A percentile compares a stretch with the other conserved stretches of the same genome.
Conservation (phyloP, 64 coral and sea anemone genomes). For the Trachythela sp. region DNA sequence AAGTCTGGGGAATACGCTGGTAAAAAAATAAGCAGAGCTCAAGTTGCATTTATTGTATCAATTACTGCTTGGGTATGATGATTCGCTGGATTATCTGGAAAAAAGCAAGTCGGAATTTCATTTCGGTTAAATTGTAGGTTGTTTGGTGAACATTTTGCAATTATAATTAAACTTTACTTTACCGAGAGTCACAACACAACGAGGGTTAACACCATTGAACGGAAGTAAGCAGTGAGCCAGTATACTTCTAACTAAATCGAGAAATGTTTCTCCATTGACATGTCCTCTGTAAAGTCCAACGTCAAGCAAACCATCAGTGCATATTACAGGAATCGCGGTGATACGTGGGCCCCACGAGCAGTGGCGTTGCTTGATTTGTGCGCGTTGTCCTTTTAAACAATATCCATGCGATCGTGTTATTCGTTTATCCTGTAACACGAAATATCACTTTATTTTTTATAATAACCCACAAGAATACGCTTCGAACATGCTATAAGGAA, state of each 20-base stretch:
- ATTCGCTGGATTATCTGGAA: slow-evolving; percentile 23
- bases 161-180: not conserved
- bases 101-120: too few species aligned
- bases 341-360: not conserved
- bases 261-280: slow-evolving; percentile 38
- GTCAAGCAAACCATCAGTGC: slow-evolving; percentile 43
- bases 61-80: slow-evolving; percentile 40
- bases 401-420: not conserved
- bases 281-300: slow-evolving; percentile 42
- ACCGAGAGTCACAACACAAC: slow-evolving; percentile 56
- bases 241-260: slow-evolving; percentile 39
- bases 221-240: slow-evolving; percentile 33
- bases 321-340: not conserved
- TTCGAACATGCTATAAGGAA: too few species aligned
- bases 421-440: not conserved
- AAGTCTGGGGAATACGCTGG: slow-evolving; percentile 42
- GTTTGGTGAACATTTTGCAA: not conserved
- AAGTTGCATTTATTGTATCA: slow-evolving; percentile 37
- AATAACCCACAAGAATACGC: too few species aligned
- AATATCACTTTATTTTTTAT: too few species aligned
- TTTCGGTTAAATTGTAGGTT: not conserved
- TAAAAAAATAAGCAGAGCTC: slow-evolving; percentile 44
- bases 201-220: slow-evolving; percentile 51
- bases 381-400: not conserved
- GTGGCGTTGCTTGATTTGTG: not conserved